Base-by-base conservation (phyloP, 1,140 invertebrate genomes). In the Aleiodes sp. region DNA sequence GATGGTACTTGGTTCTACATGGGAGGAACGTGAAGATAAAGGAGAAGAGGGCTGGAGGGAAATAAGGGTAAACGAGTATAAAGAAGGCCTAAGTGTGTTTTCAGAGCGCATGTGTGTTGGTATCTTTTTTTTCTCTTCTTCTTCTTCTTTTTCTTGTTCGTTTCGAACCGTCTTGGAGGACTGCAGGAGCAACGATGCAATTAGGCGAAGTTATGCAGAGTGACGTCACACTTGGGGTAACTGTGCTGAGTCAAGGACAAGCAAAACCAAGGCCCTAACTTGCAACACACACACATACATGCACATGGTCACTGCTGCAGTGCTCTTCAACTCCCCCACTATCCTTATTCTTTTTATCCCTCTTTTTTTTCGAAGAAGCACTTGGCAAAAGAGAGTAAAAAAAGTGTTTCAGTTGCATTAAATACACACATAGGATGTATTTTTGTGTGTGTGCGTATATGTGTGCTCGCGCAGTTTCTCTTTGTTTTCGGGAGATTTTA, bases 191-290 rank as follows among this genome's bases (percentile, higher is more conserved):
- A 73, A 81, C 83, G 80, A 84, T 85, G 83, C 84, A 86, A 86
- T 86, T 86, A 86, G 83, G 80, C 80, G 82, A 59, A 86, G 84
- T 86, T 86, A 86, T 86, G 84, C 83, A 81, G 82, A 84, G 76
- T 86, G 84, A 86, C 84, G 84, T 86, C 84, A 86, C 80, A 84
- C 80, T 76, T 56, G 83, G 84, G 84, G 84, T 86, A 86, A 85
- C 83, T 84, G 84, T 84, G 84, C 84, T 82, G 82, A 85, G 84
- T 86, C 84, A 86, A 86, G 84, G 83, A 84, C 83, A 86, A 77
- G 26, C 70, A 75, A 77, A 76, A 63, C 81, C 84, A 84, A 86
- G 82, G 84, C 79, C 78, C 83, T 80, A 74, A 62, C 71, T 57
- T 59, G 66, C 69, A 74, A 71, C 74, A 65, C 66, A 46, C 62